Base-by-base conservation (phyloP, 2,888 invertebrate genomes). In the Xestia xanthographa region DNA sequence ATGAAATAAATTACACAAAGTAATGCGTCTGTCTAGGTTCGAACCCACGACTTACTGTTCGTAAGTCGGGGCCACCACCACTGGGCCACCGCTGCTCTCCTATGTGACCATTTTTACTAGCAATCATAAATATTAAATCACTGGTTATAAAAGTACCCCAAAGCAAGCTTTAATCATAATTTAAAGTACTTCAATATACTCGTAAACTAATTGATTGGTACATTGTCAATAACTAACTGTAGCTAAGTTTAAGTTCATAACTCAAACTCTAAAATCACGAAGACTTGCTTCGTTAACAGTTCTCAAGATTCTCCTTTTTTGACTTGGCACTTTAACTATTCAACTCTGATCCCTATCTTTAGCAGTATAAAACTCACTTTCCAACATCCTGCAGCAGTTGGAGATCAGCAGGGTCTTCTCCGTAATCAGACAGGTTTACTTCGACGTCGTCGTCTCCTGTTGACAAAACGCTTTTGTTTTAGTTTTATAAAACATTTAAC, bases 361-460 rank as follows among this genome's bases (percentile, higher is more conserved):
- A 29, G 22, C 9, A 0, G 2, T 5, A 34, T 68, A 82, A 50
- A 69, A 97, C 98, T 97, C 95, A 98, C 98, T 98, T 98, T 94
- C 98, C 97, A 85, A 97, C 97, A 85, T 97, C 97, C 90, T 97
- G 97, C 82, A 98, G 94, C 87, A 98, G 90, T 90, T 97, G 97
- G 90, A 97, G 95, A 87, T 98, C 98, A 85, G 97, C 95, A 17
- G 97, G 97, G 88, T 98, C 97, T 86, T 98, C 98, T 65, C 97
- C 97, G 92, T 98, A 98, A 91, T 98, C 98, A 34, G 95, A 91
- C 81, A 92, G 89, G 86, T 92, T 95, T 72, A 94, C 91, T 85
- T 95, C 96, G 62, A 95, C 91, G 78, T 96, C 96, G 80, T 96
- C 95, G 88, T 97, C 97, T 81, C 97, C 97, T 94, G 94, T 80